Percentiles rank a stretch among this genome's conserved stretches.
Conservation (phyloP, 2,888 invertebrate species). For the Aphelenchoides bicaudatus region DNA sequence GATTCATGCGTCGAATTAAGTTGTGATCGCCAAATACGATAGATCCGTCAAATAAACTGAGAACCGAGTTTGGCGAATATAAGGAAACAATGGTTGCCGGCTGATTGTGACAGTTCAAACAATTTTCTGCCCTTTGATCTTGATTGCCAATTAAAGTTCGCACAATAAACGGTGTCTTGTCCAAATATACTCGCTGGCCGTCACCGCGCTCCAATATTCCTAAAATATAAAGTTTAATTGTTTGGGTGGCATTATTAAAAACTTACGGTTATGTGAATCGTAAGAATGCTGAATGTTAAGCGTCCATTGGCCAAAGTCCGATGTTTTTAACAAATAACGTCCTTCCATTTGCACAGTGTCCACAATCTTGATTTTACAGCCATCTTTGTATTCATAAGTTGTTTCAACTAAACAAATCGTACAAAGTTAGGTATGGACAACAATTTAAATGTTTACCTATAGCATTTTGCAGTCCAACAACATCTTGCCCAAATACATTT, state of each 20-base stretch:
- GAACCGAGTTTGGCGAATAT: slow-evolving; percentile 85
- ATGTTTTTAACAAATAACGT: slow-evolving; percentile 76
- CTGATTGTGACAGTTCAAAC: slow-evolving; percentile 63
- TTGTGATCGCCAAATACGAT: slow-evolving; percentile 68
- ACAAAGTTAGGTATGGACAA: not conserved
- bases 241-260: not conserved
- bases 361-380: slow-evolving; percentile 74
- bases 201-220: slow-evolving; percentile 78
- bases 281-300: slow-evolving; percentile 88
- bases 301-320: slow-evolving; percentile 93
- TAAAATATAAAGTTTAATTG: slow-evolving; percentile 8
- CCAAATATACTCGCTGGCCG: slow-evolving; percentile 84
- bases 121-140: slow-evolving; percentile 77
- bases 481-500: slow-evolving; percentile 95
- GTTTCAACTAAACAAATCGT: slow-evolving; percentile 55
- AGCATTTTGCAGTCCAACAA: slow-evolving; percentile 79
- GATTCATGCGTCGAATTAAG: slow-evolving; percentile 70
- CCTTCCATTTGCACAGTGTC: slow-evolving; percentile 89
- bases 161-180: slow-evolving; percentile 82
- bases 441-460: slow-evolving; percentile 68
- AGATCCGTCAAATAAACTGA: slow-evolving; percentile 91
- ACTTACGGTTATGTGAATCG: slow-evolving; percentile 9
- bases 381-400: slow-evolving; percentile 87
- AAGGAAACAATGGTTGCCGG: slow-evolving; percentile 65
- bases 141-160: slow-evolving; percentile 87